These are phyloP conservation scores for Brachystomella parvula DNA, from an alignment of 1,140 invertebrate genomes.

Conservation along the genomic window DNA sequence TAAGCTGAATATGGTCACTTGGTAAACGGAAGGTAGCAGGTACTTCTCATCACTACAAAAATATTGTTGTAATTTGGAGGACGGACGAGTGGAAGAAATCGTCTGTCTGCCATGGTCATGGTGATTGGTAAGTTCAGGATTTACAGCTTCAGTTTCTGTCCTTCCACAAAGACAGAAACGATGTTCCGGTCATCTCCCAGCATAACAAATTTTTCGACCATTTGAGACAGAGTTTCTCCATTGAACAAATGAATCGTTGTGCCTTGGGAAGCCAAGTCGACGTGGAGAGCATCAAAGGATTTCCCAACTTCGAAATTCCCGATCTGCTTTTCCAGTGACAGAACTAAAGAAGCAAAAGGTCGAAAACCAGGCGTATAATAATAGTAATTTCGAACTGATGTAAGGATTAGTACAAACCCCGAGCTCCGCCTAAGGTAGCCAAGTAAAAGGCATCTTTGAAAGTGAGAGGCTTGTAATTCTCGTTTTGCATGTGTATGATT, in stretches of 20 bases:
- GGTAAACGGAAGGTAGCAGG: too few relatives aligned
- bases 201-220: slow-evolving; percentile 72
- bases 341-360: slow-evolving; percentile 47
- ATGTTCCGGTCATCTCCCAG: slow-evolving; percentile 79
- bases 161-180: slow-evolving; percentile 62
- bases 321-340: slow-evolving; percentile 60
- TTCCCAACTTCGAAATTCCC: slow-evolving; percentile 72
- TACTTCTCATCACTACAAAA: too few relatives aligned
- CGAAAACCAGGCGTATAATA: not conserved
- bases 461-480: slow-evolving; percentile 50
- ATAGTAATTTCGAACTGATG: not conserved
- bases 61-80: too few relatives aligned
- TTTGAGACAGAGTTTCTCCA: slow-evolving; percentile 47
- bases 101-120: too few relatives aligned
- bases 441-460: slow-evolving; percentile 68
- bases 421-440: slow-evolving; percentile 11
- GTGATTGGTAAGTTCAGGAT: slow-evolving; percentile 39
- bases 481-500: slow-evolving; percentile 47
- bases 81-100: too few relatives aligned
- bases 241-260: slow-evolving; percentile 46
- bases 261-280: slow-evolving; percentile 43
- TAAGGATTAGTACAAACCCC: not conserved
- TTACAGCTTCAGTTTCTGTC: slow-evolving; percentile 39
- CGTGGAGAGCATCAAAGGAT: slow-evolving; percentile 72
- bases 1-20: too few relatives aligned